These are phyloP conservation scores for Syngnathus acus DNA, from an alignment of 2,797 vertebrate species.

Conservation along the genomic window DNA sequence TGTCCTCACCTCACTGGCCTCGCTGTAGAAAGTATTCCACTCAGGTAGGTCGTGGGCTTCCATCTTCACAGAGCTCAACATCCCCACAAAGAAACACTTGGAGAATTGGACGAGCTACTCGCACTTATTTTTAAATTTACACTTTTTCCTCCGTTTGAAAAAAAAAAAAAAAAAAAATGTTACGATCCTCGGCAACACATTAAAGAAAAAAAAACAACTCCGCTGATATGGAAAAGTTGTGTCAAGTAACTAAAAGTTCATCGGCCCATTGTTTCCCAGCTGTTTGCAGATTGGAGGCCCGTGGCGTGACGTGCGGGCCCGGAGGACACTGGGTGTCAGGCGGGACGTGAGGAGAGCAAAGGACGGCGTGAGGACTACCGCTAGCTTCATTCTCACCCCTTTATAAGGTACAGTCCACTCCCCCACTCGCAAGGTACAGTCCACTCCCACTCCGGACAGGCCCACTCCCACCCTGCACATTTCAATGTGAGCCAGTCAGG, in stretches of 20 bases:
- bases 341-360: constrained; percentile 38
- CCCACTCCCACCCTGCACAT: constrained; percentile 50
- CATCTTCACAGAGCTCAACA: constrained; percentile 85
- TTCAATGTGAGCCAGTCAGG: constrained; percentile 53
- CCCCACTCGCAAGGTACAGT: constrained; percentile 33
- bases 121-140: neutral
- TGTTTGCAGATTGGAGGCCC: constrained; percentile 8
- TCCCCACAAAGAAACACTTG: constrained; percentile 55
- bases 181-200: neutral
- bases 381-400: constrained; percentile 1
- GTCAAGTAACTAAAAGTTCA: constrained; percentile 19
- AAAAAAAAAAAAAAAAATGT: neutral
- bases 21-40: constrained; percentile 79
- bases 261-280: constrained; percentile 53
- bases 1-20: constrained; percentile 73
- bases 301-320: constrained; percentile 8
- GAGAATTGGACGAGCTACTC: constrained; percentile 10
- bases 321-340: constrained; percentile 19
- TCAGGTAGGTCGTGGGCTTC: constrained; percentile 79
- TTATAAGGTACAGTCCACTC: constrained; percentile 61
- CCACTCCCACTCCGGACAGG: constrained; percentile 36
- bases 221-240: neutral
- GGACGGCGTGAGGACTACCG: constrained; percentile 21
- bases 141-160: neutral
- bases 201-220: neutral